These are phyloP conservation scores for Chaetodon auriga DNA, from an alignment of 2,113 vertebrate genomes.

Conservation along the genomic window DNA sequence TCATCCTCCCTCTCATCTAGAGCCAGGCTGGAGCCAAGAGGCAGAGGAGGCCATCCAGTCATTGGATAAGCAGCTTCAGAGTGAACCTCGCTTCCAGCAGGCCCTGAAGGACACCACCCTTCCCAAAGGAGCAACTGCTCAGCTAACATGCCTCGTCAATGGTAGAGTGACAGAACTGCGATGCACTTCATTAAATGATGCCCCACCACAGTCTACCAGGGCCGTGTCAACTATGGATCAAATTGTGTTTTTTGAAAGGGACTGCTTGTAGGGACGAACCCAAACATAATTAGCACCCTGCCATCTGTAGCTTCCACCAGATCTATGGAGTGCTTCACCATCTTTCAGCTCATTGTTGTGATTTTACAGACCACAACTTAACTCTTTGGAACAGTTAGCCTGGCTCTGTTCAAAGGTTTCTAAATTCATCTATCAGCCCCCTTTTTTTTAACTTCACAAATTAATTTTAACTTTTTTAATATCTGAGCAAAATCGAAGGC, in stretches of 20 bases:
- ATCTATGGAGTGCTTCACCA: not conserved
- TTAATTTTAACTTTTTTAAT: no score
- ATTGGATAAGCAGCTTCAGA: constrained; percentile 80
- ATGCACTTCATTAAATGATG: constrained; percentile 32
- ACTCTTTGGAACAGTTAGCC: no score
- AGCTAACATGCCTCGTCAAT: constrained; percentile 75
- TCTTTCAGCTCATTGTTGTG: not conserved
- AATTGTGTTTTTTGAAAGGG: not conserved
- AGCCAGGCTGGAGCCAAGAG: constrained; percentile 74
- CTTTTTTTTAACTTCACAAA: no score
- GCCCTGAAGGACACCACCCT: constrained; percentile 70
- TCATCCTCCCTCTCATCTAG: constrained; percentile 67
- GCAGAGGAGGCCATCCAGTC: constrained; percentile 73
- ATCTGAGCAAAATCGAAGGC: no score
- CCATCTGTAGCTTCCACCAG: not conserved
- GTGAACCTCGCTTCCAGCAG: constrained; percentile 72
- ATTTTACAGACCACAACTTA: no score
- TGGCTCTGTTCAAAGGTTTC: no score
- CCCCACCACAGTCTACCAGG: not conserved
- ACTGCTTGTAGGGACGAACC: not conserved
- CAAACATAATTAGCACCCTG: not conserved
- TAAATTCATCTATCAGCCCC: no score
- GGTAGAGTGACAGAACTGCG: constrained; percentile 57
- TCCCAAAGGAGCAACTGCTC: constrained; percentile 70
- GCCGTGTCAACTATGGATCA: no score